A percentile compares a stretch with the other conserved stretches of the same genome.
These are phyloP conservation scores for Callaeas wilsoni DNA, from an alignment of 2,113 vertebrate species.

Conservation along the genomic window DNA sequence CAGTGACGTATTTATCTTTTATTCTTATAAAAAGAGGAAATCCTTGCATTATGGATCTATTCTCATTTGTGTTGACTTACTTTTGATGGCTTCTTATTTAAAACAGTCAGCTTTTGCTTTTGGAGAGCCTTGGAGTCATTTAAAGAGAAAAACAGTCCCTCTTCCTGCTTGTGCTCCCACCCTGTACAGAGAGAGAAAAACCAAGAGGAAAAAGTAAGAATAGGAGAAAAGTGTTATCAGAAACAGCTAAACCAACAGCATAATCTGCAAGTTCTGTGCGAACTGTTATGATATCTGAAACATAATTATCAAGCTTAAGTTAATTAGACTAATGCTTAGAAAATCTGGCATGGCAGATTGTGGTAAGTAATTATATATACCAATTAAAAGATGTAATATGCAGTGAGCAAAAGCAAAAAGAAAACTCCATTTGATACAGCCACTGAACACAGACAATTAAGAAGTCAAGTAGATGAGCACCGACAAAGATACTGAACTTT, in stretches of 20 bases:
- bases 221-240: conserved; percentile 40
- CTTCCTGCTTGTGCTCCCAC: background rate
- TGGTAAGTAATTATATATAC: conserved; percentile 78
- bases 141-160: background rate
- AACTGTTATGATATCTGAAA: conserved; percentile 67
- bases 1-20: background rate
- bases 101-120: conserved; percentile 22
- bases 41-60: background rate
- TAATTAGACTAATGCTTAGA: conserved; percentile 83
- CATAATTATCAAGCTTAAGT: conserved; percentile 78
- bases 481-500: conserved; percentile 24
- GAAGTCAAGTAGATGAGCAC: conserved; percentile 45
- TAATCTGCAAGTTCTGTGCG: conserved; percentile 51
- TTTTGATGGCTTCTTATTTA: conserved; percentile 12
- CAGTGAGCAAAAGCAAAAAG: conserved; percentile 57
- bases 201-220: conserved; percentile 5
- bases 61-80: conserved; percentile 6
- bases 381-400: conserved; percentile 75
- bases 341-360: conserved; percentile 80
- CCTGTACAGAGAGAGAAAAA: background rate
- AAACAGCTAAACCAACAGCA: conserved; percentile 55
- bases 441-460: conserved; percentile 35
- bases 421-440: conserved; percentile 55
- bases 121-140: background rate
- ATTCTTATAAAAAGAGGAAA: background rate